Evolutionary conservation across 2,888 invertebrate species (phyloP).

Genomic region (Idaea dimidiata): DNA sequence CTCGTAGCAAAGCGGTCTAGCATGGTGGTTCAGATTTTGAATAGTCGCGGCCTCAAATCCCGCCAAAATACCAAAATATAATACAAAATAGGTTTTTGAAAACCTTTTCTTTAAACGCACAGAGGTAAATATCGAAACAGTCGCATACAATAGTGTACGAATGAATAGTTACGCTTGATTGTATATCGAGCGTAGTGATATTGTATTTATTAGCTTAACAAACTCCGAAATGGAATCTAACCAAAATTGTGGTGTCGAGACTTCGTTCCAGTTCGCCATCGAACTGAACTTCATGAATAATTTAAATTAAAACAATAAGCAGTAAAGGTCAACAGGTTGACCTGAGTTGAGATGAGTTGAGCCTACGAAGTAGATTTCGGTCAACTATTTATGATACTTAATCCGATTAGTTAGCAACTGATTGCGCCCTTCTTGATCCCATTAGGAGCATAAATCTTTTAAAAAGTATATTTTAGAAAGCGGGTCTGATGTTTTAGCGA

Average conservation of each 20-base stretch:
- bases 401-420: no score
- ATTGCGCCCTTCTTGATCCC: background rate
- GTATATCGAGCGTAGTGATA: background rate
- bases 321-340: conserved; percentile 5
- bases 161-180: background rate
- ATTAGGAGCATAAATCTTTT: background rate
- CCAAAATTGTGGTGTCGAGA: background rate
- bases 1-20: no score
- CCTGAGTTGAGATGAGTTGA: conserved; percentile 12
- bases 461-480: no score
- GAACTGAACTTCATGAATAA: conserved; percentile 3
- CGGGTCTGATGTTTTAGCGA: no score
- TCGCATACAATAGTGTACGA: background rate
- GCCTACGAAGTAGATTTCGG: conserved; percentile 7
- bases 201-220: background rate
- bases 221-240: background rate
- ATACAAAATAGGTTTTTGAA: no score
- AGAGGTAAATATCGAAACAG: no score
- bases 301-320: conserved; percentile 3
- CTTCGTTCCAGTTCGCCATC: conserved; percentile 4
- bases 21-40: no score
- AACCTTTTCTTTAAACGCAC: no score
- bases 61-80: no score
- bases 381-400: conserved; percentile 5
- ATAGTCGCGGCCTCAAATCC: no score